These are phyloP conservation scores for Drosophila atroscutellata DNA, from an alignment of 2,888 invertebrate genomes.

Conservation along the genomic window DNA sequence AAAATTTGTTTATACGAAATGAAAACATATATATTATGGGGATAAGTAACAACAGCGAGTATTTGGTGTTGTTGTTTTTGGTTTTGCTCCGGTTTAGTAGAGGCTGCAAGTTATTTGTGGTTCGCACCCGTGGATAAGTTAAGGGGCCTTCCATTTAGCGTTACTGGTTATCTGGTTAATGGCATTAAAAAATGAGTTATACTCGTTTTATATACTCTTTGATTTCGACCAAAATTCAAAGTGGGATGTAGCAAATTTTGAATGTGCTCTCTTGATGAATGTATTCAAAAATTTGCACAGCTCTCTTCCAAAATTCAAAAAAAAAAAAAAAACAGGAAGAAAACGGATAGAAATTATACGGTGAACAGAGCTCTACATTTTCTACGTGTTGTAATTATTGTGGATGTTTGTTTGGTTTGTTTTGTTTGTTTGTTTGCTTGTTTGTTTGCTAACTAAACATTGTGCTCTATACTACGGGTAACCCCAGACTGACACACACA, in stretches of 20 bases:
- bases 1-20: background rate
- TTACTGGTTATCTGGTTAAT: conserved; percentile 32
- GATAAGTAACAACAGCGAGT: conserved; percentile 33
- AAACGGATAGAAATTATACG: conserved; percentile 18
- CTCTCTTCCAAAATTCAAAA: conserved; percentile 51
- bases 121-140: background rate
- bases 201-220: conserved; percentile 44
- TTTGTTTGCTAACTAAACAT: conserved; percentile 13
- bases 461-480: conserved; percentile 34
- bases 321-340: conserved; percentile 24
- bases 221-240: conserved; percentile 37
- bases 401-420: conserved; percentile 6
- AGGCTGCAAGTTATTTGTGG: conserved; percentile 52
- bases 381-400: conserved; percentile 12
- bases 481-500: conserved; percentile 43
- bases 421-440: conserved; percentile 13
- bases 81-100: conserved; percentile 40
- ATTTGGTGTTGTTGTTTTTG: conserved; percentile 9
- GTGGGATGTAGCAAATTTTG: conserved; percentile 50
- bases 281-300: conserved; percentile 58
- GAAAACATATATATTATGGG: conserved; percentile 1
- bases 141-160: conserved; percentile 17
- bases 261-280: conserved; percentile 51
- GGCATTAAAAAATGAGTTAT: conserved; percentile 17
- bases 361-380: conserved; percentile 22